Evolutionary conservation across 2,797 vertebrate genomes (phyloP).

Genomic region (Benthosema pterotum): DNA sequence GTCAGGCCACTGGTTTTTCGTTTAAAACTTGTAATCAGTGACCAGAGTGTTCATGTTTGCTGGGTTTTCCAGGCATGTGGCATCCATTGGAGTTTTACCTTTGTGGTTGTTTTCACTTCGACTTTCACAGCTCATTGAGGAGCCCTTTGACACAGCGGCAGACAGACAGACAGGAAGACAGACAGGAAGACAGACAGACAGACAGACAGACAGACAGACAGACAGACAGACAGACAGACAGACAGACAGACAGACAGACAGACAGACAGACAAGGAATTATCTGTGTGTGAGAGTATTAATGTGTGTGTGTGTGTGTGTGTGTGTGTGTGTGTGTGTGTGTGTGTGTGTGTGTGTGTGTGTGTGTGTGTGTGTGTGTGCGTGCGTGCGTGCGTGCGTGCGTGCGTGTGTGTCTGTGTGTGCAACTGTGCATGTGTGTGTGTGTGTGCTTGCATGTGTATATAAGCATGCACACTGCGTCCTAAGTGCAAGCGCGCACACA

Average conservation of each 20-base stretch:
- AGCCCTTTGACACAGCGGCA: constrained; percentile 12
- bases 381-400: constrained; percentile 40
- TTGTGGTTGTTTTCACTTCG: constrained; percentile 33
- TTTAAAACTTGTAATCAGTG: too few relatives aligned
- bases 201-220: too few relatives aligned
- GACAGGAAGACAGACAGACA: background rate
- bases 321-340: too few relatives aligned
- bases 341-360: constrained; percentile 22
- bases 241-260: too few relatives aligned
- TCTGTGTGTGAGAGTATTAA: constrained; percentile 30
- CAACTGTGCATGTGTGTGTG: constrained; percentile 38
- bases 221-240: too few relatives aligned
- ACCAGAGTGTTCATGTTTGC: background rate
- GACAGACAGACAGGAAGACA: background rate
- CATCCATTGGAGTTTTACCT: constrained; percentile 16
- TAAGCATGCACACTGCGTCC: too few relatives aligned
- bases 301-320: too few relatives aligned
- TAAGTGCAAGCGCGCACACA: too few relatives aligned
- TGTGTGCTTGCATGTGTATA: background rate
- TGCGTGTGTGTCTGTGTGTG: constrained; percentile 2
- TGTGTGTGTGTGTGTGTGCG: background rate
- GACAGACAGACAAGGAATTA: constrained; percentile 21
- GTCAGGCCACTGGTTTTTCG: too few relatives aligned
- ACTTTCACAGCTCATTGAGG: constrained; percentile 7
- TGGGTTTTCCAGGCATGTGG: constrained; percentile 11